Evolutionary conservation across 1,140 invertebrate genomes (phyloP), one percentile per base, ranked within the genome.

Genomic region (Solenopsis fugax): DNA sequence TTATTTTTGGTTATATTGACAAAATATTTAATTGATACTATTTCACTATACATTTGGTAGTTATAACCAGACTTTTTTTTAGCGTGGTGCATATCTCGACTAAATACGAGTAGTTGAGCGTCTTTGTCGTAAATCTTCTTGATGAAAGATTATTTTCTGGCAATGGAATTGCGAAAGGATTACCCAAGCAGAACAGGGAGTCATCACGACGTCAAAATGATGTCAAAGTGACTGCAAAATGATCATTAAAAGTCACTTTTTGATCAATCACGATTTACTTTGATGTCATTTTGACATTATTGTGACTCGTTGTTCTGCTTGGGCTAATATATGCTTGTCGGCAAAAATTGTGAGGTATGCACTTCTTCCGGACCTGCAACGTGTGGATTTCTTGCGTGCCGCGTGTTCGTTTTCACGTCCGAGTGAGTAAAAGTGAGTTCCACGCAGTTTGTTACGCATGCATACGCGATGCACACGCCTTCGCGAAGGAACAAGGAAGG

Each of bases 381-480:
- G n/a, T 29, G 50, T 21, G 21, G 37, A 80, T 85, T 85, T 56
- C 58, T 88, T 58, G 69, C 73, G 54, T 60, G 80, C 54, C 54
- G 52, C 81, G 72, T 89, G 64, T 84, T 64, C 60, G 24, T 81
- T 87, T 87, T 65, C 45, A 77, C 41, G 58, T 4, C 41, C 77
- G 88, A 93, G 92, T 85, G 88, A 93, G 92, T 93, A 93, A 93
- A 93, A 92, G 92, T 93, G 90, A 93, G 90, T 89, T 82, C 86
- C 87, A 89, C 88, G 91, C 90, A 86, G 45, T 41, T 45, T 56
- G 58, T 76, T 67, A 69, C 21, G 52, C 62, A 71, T 81, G 37
- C 71, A 88, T 75, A 52, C 87, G 58, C 48, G 73, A 76, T 58
- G 54, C 21, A 41, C 73, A 45, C 16, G 37, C 21, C 4, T 62